Evolutionary conservation across 2,113 vertebrate species (phyloP).

Genomic region (Artemisiospiza belli): DNA sequence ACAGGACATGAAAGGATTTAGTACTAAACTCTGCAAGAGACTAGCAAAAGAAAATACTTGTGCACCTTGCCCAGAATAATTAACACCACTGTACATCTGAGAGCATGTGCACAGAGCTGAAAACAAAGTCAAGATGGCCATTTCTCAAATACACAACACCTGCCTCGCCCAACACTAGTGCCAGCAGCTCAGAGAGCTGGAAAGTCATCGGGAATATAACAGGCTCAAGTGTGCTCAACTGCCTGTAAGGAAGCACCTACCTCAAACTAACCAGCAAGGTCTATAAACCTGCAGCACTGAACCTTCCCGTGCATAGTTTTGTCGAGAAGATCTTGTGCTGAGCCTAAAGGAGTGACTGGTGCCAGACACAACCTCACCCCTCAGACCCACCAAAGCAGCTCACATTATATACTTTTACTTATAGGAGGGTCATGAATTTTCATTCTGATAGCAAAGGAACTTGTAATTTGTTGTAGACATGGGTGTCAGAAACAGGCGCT

Average conservation of each 20-base stretch:
- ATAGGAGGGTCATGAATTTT: no score
- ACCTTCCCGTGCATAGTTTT: fast-evolving
- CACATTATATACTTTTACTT: no score
- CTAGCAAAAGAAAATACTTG: not conserved
- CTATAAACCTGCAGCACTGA: not conserved
- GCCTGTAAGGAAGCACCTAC: not conserved
- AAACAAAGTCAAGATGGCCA: not conserved
- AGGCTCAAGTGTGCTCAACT: not conserved
- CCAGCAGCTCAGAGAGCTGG: not conserved
- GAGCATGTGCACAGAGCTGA: not conserved
- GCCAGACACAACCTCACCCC: not conserved
- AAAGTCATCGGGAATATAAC: fast-evolving
- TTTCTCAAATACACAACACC: not conserved
- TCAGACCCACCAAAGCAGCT: not conserved
- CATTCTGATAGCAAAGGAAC: no score
- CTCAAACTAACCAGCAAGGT: not conserved
- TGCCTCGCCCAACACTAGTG: not conserved
- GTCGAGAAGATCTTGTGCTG: not conserved
- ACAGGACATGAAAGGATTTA: not conserved
- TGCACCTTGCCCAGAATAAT: not conserved
- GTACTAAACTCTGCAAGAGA: not conserved
- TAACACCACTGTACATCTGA: not conserved
- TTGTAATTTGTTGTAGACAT: no score
- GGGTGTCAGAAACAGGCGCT: not conserved
- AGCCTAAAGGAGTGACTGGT: not conserved